Evolutionary conservation across 2,888 invertebrate species (phyloP).

Genomic region (Morpho deidamia): DNA sequence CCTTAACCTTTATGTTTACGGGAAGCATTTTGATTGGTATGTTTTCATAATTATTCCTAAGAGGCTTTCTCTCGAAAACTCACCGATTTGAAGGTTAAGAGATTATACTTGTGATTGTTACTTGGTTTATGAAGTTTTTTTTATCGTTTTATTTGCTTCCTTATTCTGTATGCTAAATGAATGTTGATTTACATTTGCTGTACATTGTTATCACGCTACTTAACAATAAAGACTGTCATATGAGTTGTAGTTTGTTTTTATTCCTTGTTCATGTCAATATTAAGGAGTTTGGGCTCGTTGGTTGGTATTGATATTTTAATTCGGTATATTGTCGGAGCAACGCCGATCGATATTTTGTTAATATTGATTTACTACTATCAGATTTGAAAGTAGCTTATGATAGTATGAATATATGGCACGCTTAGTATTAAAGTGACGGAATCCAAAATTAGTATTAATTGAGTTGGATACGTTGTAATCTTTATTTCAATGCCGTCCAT

Average conservation of each 20-base stretch:
- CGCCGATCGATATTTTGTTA: too few relatives aligned
- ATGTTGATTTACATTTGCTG: slow-evolving; percentile 44
- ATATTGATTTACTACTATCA: too few relatives aligned
- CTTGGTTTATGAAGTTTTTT: slow-evolving; percentile 1
- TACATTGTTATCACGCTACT: slow-evolving; percentile 55
- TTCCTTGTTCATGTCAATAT: too few relatives aligned
- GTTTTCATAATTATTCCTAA: slow-evolving; percentile 27
- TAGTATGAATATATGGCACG: too few relatives aligned
- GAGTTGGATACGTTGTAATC: too few relatives aligned
- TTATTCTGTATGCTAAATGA: slow-evolving; percentile 26
- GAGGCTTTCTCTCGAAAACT: slow-evolving; percentile 45
- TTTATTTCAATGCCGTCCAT: too few relatives aligned
- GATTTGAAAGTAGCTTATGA: too few relatives aligned
- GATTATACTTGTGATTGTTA: slow-evolving; percentile 36
- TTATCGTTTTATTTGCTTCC: slow-evolving; percentile 22
- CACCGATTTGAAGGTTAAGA: slow-evolving; percentile 45
- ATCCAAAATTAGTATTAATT: too few relatives aligned
- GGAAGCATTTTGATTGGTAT: slow-evolving; percentile 5
- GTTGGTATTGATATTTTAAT: too few relatives aligned
- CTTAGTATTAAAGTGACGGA: too few relatives aligned
- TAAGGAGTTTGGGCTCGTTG: too few relatives aligned
- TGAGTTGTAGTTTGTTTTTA: slow-evolving; percentile 24
- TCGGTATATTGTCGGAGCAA: too few relatives aligned
- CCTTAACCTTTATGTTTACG: background rate
- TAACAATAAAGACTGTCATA: slow-evolving; percentile 65